Conservation (phyloP, 2,113 vertebrate species). For the Nothoprocta pentlandii region DNA sequence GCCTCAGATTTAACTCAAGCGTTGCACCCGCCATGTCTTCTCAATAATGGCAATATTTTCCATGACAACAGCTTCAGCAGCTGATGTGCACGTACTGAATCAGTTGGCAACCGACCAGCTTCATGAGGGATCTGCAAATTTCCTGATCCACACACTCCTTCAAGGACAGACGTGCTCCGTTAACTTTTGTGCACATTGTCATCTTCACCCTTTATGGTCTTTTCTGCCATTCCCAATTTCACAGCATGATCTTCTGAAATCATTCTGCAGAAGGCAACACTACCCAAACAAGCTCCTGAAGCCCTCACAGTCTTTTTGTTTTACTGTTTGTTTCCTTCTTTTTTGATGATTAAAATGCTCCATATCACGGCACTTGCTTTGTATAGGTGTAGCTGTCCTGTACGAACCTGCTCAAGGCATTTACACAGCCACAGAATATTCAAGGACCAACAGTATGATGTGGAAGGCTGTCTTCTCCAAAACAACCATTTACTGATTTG, state of each 20-base stretch:
- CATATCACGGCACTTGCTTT: not conserved
- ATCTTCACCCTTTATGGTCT: not conserved
- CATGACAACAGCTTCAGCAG: not conserved
- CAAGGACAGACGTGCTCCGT: not conserved
- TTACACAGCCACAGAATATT: not conserved
- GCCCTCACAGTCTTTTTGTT: not conserved
- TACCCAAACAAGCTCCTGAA: not conserved
- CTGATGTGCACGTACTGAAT: not conserved
- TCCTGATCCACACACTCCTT: not conserved
- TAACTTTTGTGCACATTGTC: not conserved
- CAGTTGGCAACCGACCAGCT: not conserved
- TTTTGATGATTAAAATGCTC: not conserved
- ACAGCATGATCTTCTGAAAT: not conserved
- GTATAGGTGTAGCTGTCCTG: not conserved
- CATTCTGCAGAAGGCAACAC: fast-evolving
- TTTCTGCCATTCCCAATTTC: not conserved
- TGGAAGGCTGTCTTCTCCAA: not conserved
- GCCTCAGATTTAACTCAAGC: not conserved
- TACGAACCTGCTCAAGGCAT: not conserved
- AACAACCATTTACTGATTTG: not conserved
- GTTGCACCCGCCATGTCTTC: not conserved
- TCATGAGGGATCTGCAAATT: not conserved
- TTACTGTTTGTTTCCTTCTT: not conserved
- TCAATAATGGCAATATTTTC: not conserved
- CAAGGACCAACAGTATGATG: not conserved